Evolutionary conservation across 1,140 invertebrate genomes (phyloP).

Genomic region (Nomia melanderi): DNA sequence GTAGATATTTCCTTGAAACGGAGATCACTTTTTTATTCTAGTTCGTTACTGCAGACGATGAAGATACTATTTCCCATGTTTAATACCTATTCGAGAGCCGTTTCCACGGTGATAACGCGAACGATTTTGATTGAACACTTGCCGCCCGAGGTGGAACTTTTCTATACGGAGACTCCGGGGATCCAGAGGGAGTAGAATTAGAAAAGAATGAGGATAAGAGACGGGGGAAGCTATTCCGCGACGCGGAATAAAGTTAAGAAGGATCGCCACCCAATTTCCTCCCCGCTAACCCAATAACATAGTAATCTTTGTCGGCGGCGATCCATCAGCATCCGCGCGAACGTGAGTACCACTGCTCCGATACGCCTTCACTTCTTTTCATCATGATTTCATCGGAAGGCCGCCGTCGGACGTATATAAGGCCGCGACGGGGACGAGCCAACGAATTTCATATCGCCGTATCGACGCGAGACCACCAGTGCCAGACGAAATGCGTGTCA

Average conservation of each 20-base stretch:
- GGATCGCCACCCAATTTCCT: not conserved
- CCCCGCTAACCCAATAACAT: conserved; percentile 17
- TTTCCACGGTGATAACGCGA: too few relatives aligned
- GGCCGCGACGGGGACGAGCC: not conserved
- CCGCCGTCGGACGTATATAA: conserved; percentile 21
- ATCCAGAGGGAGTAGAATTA: too few relatives aligned
- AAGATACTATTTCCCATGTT: too few relatives aligned
- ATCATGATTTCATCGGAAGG: conserved; percentile 5
- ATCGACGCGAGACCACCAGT: not conserved
- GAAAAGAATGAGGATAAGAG: too few relatives aligned
- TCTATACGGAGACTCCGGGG: too few relatives aligned
- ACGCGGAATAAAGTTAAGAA: not conserved
- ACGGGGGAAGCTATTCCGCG: too few relatives aligned
- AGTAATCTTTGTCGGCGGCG: not conserved
- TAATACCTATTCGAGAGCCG: too few relatives aligned
- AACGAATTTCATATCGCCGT: conserved; percentile 21
- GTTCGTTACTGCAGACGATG: too few relatives aligned
- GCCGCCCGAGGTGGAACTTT: too few relatives aligned
- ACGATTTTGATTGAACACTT: too few relatives aligned
- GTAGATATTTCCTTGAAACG: too few relatives aligned
- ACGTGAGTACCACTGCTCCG: conserved; percentile 21
- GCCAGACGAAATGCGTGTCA: conserved; percentile 1
- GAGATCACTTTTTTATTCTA: too few relatives aligned
- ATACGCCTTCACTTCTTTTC: not conserved
- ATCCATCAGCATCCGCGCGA: conserved; percentile 12